Base-by-base conservation (phyloP, 2,113 vertebrate genomes). In the Hippocampus mohnikei region DNA sequence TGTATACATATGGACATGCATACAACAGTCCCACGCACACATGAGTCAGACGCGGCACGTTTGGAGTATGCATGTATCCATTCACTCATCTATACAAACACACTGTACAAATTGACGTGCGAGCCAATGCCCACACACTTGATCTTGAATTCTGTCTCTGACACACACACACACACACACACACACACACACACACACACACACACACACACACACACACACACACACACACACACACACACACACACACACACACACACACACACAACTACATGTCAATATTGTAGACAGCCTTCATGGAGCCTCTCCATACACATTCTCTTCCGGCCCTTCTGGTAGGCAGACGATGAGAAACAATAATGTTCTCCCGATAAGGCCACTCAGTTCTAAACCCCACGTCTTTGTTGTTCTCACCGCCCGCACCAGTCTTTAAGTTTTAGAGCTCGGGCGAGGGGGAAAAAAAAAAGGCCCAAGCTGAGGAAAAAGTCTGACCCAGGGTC, bases 301-400 rank as follows among this genome's bases (percentile, higher is more conserved):
- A 88, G 88, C 79, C 85, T 83, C 80, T 81, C 72, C 69, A 20
- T 83, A 84, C 88, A 87, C 81, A 80, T 88, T 91, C 87, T 90
- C 85, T 85, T 87, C 85, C 73, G 85, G 90, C 89, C 89, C 44
- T 79, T 85, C 85, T 89, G 89, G 85, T 88, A 88, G 82, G 91
- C 84, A 85, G 81, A 89, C 81, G 42, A 90, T 85, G 84, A 89
- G 88, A 89, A 89, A 87, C 86, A 77, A 90, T 86, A 88, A 90
- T 77, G 82, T 89, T 90, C 83, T 65, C 85, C 85, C 89, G 87
- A 81, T 90, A 92, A 93, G 91, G 92, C 91, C 92, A 88, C 91
- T 90, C 86, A 87, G 84, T 89, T 87, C 89, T 88, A 78, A 83
- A 88, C 73, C 84, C 84, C 83, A 81, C 80, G 77, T 88, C 85